phyloP scores from a whole-genome alignment of 2,888 invertebrate genomes.

The Tethea ocularis region DNA sequence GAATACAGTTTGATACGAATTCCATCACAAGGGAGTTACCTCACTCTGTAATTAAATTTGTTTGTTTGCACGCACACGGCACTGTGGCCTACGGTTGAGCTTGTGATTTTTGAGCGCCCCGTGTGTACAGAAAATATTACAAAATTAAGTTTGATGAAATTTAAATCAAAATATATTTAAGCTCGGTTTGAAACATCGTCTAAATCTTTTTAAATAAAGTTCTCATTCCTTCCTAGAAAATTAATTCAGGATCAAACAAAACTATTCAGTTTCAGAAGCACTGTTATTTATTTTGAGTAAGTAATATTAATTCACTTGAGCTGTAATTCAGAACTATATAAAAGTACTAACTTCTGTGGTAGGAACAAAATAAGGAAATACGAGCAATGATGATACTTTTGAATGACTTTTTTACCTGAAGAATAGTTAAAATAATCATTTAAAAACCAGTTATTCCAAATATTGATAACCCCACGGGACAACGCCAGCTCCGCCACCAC shows the following conservation, averaged over 20 bases:
- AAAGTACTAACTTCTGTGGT: too few relatives aligned
- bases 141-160: slow-evolving; percentile 56
- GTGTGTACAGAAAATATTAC: slow-evolving; percentile 53
- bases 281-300: background rate
- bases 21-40: slow-evolving; percentile 40
- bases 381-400: too few relatives aligned
- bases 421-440: background rate
- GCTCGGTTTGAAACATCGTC: slow-evolving; percentile 27
- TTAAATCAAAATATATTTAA: slow-evolving; percentile 59
- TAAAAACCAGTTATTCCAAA: background rate
- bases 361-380: too few relatives aligned
- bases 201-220: slow-evolving; percentile 36
- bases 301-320: background rate
- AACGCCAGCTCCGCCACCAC: background rate
- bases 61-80: slow-evolving; percentile 51
- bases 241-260: background rate
- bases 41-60: slow-evolving; percentile 59
- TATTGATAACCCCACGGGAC: background rate
- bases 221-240: background rate
- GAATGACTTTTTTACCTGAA: too few relatives aligned
- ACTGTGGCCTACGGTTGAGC: slow-evolving; percentile 37
- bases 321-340: too few relatives aligned
- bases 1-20: slow-evolving; percentile 36
- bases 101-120: slow-evolving; percentile 54
- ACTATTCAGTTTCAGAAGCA: background rate